Evolutionary conservation across 2,888 invertebrate genomes (phyloP), one percentile per base, ranked within the genome.

Genomic region (Miltochrista miniata): DNA sequence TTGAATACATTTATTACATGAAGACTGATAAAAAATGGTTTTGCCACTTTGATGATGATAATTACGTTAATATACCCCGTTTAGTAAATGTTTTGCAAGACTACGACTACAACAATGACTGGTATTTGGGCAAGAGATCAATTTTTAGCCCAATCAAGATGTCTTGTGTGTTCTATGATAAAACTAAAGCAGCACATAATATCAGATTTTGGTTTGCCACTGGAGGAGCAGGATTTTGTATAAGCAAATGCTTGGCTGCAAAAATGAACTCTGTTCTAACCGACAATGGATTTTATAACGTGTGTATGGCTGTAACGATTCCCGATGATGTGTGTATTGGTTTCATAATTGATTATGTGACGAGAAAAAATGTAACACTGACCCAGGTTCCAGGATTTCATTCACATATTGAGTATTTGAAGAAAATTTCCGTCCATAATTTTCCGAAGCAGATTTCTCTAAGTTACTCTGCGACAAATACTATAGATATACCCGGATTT

Each of bases 41-140:
- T 83, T 98, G 98, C 85, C 98, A 98, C 89, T 96, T 98, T 79
- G 98, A 98, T 85, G 98, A 98, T 85, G 98, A 98, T 87, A 97
- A 97, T 85, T 98, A 98, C 87, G 95, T 98, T 54, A 97, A 98
- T 86, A 94, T 97, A 52, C 96, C 95, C 0, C 92, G 95, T 40
- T 90, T 98, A 74, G 92, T 96, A 49, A 92, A 93, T 58, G 92
- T 96, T 48, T 91, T 98, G 60, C 94, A 94, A 64, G 31, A 31
- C 1, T 45, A 45, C 12, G 7, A 45, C 15, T 38, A 7, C 12
- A 38, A 45, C 9, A n/a, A 18, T 2, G 15, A 45, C 12, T 45
- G 45, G 45, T 45, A 45, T 45, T 38, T 45, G 18, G 45, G 45
- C 38, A 45, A 45, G 11, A 45, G 45, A 18, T 33, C 38, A n/a